A percentile compares a stretch with the other conserved stretches of the same genome.
Evolutionary conservation across 2,113 vertebrate species (phyloP).

Genomic region (Sylvietta virens): DNA sequence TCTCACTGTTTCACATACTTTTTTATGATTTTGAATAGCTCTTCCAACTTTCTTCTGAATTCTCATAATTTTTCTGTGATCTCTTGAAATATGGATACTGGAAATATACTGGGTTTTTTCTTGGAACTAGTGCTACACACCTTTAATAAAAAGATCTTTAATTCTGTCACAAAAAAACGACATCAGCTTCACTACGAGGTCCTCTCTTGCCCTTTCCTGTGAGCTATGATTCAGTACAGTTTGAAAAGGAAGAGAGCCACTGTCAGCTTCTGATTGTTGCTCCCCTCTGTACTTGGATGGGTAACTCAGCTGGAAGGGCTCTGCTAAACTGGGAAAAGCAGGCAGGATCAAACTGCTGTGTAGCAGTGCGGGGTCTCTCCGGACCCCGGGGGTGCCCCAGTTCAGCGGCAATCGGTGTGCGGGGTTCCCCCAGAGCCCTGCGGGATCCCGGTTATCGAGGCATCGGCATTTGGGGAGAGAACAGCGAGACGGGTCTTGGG

Average conservation of each 20-base stretch:
- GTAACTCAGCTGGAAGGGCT: background rate
- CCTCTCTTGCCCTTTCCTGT: background rate
- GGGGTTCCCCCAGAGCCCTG: too few species aligned
- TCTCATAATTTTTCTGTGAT: background rate
- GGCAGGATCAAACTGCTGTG: background rate
- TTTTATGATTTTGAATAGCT: background rate
- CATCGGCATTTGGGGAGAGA: too few species aligned
- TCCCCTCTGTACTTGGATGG: background rate
- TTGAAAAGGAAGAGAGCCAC: background rate
- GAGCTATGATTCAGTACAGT: background rate
- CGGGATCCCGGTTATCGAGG: too few species aligned
- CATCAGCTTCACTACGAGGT: background rate
- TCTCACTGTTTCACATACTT: background rate
- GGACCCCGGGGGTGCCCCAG: too few species aligned
- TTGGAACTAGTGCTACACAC: background rate
- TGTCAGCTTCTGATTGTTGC: background rate
- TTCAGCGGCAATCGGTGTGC: too few species aligned
- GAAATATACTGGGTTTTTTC: background rate
- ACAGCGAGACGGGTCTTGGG: too few species aligned
- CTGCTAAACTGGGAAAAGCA: background rate
- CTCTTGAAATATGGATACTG: background rate
- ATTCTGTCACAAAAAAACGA: background rate
- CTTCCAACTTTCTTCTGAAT: background rate
- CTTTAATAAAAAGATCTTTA: background rate
- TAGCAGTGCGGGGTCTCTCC: too few species aligned